These are phyloP conservation scores for Engystomops pustulosus DNA, from an alignment of 2,113 vertebrate genomes.

Conservation along the genomic window DNA sequence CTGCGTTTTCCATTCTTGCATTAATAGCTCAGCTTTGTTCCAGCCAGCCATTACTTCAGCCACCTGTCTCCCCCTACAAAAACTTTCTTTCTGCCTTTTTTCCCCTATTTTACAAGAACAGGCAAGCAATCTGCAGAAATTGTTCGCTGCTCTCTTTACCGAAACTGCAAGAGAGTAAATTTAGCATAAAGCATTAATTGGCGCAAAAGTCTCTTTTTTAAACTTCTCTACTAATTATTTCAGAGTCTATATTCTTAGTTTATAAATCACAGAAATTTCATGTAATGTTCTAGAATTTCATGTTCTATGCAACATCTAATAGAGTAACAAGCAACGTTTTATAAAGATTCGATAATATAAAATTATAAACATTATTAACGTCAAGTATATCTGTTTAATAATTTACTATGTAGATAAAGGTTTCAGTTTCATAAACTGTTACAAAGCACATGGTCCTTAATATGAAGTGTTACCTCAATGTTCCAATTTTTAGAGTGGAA, in stretches of 20 bases:
- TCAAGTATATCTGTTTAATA: too few relatives aligned
- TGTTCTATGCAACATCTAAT: too few relatives aligned
- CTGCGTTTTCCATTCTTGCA: slow-evolving; percentile 55
- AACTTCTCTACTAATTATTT: background rate
- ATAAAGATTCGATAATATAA: too few relatives aligned
- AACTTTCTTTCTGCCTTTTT: slow-evolving; percentile 27
- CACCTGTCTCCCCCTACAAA: slow-evolving; percentile 56
- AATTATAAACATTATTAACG: too few relatives aligned
- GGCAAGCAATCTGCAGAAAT: slow-evolving; percentile 48
- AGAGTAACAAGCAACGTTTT: too few relatives aligned
- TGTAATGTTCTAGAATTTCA: background rate
- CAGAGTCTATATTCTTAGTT: background rate
- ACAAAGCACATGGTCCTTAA: background rate
- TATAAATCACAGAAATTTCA: background rate
- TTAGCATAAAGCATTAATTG: slow-evolving; percentile 2
- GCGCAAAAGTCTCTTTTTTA: background rate
- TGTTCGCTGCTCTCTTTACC: slow-evolving; percentile 39
- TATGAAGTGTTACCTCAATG: too few relatives aligned
- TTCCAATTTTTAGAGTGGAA: background rate
- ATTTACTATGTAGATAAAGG: background rate
- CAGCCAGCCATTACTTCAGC: slow-evolving; percentile 54
- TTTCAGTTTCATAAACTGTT: background rate
- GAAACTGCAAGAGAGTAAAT: background rate
- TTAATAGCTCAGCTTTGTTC: slow-evolving; percentile 62
- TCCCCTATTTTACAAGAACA: slow-evolving; percentile 36